These are phyloP conservation scores for Halcyon senegalensis DNA, from an alignment of 2,113 vertebrate genomes.

Conservation along the genomic window DNA sequence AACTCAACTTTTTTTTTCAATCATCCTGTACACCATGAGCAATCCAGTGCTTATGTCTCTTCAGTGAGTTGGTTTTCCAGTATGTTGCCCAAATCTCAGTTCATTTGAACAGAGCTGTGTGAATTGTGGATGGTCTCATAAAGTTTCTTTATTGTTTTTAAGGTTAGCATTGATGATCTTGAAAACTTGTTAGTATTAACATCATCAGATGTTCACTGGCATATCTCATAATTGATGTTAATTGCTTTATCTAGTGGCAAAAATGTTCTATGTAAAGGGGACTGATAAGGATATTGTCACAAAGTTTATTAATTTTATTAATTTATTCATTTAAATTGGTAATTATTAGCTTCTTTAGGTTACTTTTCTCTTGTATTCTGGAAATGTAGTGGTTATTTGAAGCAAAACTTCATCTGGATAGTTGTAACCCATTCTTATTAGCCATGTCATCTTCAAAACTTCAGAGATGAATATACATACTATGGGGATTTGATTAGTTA, in stretches of 20 bases:
- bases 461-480: background rate
- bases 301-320: background rate
- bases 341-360: background rate
- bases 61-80: background rate
- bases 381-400: background rate
- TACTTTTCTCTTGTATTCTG: background rate
- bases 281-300: background rate
- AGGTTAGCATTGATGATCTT: constrained; percentile 21
- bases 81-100: background rate
- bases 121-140: constrained; percentile 10
- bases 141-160: constrained; percentile 44
- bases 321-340: background rate
- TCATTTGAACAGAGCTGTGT: constrained; percentile 6
- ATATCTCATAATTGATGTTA: constrained; percentile 24
- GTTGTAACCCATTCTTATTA: background rate
- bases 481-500: background rate
- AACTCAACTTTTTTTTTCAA: background rate
- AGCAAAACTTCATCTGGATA: background rate
- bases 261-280: background rate
- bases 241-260: background rate
- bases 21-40: background rate
- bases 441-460: background rate
- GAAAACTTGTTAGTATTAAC: constrained; percentile 33
- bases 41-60: background rate
- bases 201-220: constrained; percentile 14